Conservation (phyloP, 2,888 invertebrate species). For the Meandrusa payeni region DNA sequence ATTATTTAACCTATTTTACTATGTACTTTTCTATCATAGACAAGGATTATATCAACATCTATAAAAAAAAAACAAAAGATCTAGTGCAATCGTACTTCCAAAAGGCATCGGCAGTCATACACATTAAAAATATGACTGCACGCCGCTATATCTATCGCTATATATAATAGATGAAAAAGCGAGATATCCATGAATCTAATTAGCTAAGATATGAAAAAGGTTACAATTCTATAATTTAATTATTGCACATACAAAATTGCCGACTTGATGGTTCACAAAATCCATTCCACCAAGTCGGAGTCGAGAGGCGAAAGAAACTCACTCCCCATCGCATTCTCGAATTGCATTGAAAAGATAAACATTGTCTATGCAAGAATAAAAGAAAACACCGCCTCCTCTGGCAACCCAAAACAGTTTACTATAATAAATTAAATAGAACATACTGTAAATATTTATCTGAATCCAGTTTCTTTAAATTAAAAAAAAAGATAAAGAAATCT, state of each 20-base stretch:
- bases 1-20: conserved; percentile 71
- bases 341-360: conserved; percentile 35
- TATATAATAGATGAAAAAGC: conserved; percentile 57
- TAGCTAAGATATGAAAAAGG: conserved; percentile 76
- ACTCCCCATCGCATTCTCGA: conserved; percentile 16
- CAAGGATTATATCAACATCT: conserved; percentile 76
- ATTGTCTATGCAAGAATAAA: conserved; percentile 44
- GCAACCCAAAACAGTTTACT: conserved; percentile 41
- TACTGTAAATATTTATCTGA: conserved; percentile 38
- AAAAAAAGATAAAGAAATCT: conserved; percentile 21
- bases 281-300: conserved; percentile 33
- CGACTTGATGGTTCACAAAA: conserved; percentile 44
- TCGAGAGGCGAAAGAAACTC: conserved; percentile 34
- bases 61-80: conserved; percentile 37
- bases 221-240: conserved; percentile 64
- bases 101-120: conserved; percentile 33
- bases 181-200: conserved; percentile 67
- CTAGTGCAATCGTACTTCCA: conserved; percentile 34
- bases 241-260: conserved; percentile 78
- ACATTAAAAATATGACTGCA: conserved; percentile 23
- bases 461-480: conserved; percentile 39
- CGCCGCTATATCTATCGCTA: conserved; percentile 28
- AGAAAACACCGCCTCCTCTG: conserved; percentile 48
- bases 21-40: conserved; percentile 77
- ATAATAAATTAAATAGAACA: conserved; percentile 41